Conservation (phyloP, 2,888 invertebrate genomes). For the Escarpia spicata region DNA sequence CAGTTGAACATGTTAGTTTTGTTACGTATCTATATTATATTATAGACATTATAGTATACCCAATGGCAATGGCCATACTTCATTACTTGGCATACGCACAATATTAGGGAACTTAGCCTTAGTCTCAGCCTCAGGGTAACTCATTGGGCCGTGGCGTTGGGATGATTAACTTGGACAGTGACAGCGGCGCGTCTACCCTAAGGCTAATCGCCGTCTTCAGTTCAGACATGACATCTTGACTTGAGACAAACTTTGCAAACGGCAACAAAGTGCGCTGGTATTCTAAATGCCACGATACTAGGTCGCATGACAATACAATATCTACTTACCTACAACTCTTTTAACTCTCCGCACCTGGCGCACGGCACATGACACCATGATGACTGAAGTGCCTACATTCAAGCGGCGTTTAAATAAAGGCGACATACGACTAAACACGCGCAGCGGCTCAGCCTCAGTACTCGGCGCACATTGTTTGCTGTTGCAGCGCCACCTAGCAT, state of each 20-base stretch:
- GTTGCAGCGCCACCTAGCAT: background rate
- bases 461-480: background rate
- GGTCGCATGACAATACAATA: background rate
- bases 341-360: conserved; percentile 3
- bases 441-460: background rate
- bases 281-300: background rate
- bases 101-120: too few species aligned
- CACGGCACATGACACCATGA: background rate
- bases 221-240: too few species aligned
- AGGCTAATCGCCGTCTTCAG: too few species aligned
- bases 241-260: background rate
- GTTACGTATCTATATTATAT: too few species aligned
- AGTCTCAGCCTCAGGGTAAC: too few species aligned
- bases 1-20: too few species aligned
- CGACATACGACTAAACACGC: background rate
- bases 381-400: background rate
- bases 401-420: background rate
- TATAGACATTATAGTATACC: too few species aligned
- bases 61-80: too few species aligned
- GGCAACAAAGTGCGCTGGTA: background rate
- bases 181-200: too few species aligned
- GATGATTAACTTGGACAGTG: too few species aligned
- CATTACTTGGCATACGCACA: too few species aligned
- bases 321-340: background rate
- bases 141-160: too few species aligned